Percentiles rank a stretch among this genome's conserved stretches.
phyloP scores from a whole-genome alignment of 2,888 invertebrate species.

The Dugesia japonica region DNA sequence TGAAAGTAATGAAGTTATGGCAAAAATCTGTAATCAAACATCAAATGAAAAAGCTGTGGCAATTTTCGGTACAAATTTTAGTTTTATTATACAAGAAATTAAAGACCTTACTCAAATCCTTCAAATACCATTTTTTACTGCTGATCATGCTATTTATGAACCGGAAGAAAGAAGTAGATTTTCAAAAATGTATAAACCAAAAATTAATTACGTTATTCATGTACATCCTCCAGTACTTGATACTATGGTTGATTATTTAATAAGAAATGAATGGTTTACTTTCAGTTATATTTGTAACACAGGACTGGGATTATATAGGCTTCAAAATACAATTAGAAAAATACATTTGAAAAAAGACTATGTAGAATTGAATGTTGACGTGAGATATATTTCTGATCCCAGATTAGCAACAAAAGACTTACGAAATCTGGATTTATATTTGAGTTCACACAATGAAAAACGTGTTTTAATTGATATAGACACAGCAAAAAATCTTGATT shows the following conservation, averaged over 20 bases:
- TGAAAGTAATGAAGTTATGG: not conserved
- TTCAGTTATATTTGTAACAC: conserved; percentile 31
- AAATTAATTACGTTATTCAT: conserved; percentile 34
- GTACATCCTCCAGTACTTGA: conserved; percentile 10
- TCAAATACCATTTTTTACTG: conserved; percentile 36
- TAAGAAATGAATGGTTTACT: conserved; percentile 27
- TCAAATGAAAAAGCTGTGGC: conserved; percentile 28
- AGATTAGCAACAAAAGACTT: conserved; percentile 23
- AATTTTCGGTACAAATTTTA: conserved; percentile 37
- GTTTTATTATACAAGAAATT: conserved; percentile 33
- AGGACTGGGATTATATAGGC: conserved; percentile 22
- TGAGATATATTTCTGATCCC: conserved; percentile 24
- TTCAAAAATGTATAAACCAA: not conserved
- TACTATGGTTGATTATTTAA: conserved; percentile 20
- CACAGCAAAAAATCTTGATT: not conserved
- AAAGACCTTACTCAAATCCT: conserved; percentile 36
- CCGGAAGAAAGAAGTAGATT: not conserved
- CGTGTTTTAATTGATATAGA: conserved; percentile 20
- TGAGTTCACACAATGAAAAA: not conserved
- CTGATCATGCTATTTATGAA: not conserved
- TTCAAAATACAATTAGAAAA: conserved; percentile 10
- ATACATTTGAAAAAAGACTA: not conserved
- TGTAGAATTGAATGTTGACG: conserved; percentile 24
- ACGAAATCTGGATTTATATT: conserved; percentile 23
- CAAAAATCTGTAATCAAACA: conserved; percentile 9